Conservation (phyloP, 92 coral and sea anemone species). For the Palythoa grandiflora region DNA sequence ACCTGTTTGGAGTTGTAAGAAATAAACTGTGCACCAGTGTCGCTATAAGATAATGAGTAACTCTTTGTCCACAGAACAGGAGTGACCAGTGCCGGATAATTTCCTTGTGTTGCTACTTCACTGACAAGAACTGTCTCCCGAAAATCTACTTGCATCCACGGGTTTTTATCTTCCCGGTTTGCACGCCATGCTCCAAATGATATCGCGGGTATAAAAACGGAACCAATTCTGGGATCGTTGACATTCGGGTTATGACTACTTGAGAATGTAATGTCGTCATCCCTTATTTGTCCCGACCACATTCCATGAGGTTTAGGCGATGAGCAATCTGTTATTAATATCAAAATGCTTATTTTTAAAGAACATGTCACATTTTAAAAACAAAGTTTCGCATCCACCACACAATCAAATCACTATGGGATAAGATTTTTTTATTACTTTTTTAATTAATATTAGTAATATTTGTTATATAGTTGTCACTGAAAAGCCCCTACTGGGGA, state of each 20-base stretch:
- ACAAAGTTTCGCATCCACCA: no score
- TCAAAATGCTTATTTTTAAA: no score
- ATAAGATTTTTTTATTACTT: no score
- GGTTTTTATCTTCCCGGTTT: neutral
- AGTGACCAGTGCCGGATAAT: neutral
- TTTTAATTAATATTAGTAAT: no score
- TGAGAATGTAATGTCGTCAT: slow-evolving; percentile 16
- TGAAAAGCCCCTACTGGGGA: no score
- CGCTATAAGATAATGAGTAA: slow-evolving; percentile 12
- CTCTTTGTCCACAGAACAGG: neutral
- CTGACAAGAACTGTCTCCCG: neutral
- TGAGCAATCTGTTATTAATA: neutral
- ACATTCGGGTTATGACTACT: neutral
- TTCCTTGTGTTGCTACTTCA: slow-evolving; percentile 38
- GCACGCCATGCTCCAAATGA: neutral
- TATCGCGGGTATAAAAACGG: neutral
- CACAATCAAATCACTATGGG: no score
- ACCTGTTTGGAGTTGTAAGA: slow-evolving; percentile 13
- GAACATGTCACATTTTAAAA: no score
- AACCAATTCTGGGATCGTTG: neutral
- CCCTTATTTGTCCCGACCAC: slow-evolving; percentile 14
- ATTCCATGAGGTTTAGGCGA: slow-evolving; percentile 32
- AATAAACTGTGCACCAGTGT: neutral
- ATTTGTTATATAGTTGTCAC: no score
- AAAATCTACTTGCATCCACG: slow-evolving; percentile 12